Evolutionary conservation across 2,888 invertebrate species (phyloP).

Genomic region (Ornithoptera priamus): DNA sequence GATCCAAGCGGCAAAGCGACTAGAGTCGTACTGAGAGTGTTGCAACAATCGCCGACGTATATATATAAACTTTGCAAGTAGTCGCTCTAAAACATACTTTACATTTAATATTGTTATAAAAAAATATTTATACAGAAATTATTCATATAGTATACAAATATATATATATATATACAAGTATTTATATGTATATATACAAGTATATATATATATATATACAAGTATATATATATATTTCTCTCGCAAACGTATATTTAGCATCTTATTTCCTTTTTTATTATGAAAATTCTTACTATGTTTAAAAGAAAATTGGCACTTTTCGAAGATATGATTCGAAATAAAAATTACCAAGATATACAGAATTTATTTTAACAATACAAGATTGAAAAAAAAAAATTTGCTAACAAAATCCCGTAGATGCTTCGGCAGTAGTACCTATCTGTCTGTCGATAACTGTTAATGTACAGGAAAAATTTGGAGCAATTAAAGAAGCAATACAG

Average conservation of each 20-base stretch:
- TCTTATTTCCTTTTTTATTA: background rate
- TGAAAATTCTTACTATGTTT: background rate
- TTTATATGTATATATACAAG: too few species aligned
- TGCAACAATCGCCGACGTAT: slow-evolving; percentile 75
- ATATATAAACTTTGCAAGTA: slow-evolving; percentile 72
- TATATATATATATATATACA: too few species aligned
- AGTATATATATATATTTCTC: too few species aligned
- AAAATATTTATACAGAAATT: slow-evolving; percentile 6
- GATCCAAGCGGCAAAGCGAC: slow-evolving; percentile 81
- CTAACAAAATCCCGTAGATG: background rate
- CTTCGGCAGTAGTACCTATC: slow-evolving; percentile 34
- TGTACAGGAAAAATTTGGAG: slow-evolving; percentile 58
- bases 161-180: too few species aligned
- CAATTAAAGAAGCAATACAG: slow-evolving; percentile 58
- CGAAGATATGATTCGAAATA: background rate
- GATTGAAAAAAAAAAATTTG: background rate
- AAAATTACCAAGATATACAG: background rate
- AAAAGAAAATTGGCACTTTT: background rate
- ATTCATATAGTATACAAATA: background rate
- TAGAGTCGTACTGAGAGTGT: slow-evolving; percentile 80
- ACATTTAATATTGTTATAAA: slow-evolving; percentile 11
- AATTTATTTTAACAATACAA: background rate
- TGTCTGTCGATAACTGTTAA: slow-evolving; percentile 35
- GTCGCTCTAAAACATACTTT: slow-evolving; percentile 26
- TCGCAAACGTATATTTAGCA: background rate